Percentiles rank a stretch among this genome's conserved stretches.
phyloP scores from a whole-genome alignment of 2,797 vertebrate species.

The Sarcophilus harrisii region DNA sequence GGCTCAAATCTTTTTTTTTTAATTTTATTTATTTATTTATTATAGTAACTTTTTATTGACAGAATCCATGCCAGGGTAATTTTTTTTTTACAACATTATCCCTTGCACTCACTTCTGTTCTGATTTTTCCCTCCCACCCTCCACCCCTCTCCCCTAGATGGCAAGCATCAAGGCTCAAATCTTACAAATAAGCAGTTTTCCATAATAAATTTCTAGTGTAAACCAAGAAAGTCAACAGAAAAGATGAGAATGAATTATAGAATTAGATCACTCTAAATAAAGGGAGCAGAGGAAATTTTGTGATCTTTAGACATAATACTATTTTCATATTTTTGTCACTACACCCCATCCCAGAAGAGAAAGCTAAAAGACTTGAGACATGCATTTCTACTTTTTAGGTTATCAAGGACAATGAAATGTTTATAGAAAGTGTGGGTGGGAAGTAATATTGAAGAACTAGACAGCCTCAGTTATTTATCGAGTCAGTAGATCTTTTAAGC shows the following conservation, averaged over 20 bases:
- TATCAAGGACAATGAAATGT: neutral
- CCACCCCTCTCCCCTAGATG: no score
- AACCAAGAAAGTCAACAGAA: neutral
- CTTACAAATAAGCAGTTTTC: neutral
- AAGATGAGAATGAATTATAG: neutral
- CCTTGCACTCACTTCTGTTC: no score
- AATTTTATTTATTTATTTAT: no score
- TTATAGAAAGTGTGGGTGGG: neutral
- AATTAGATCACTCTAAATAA: neutral
- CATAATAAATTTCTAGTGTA: neutral
- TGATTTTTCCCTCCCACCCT: no score
- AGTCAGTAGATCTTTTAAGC: neutral
- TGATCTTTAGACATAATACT: neutral
- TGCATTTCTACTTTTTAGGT: neutral
- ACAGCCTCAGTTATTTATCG: neutral
- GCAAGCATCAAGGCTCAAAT: neutral
- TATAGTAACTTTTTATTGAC: no score
- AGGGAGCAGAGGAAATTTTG: neutral
- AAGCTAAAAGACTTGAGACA: no score
- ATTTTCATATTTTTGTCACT: no score
- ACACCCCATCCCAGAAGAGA: no score
- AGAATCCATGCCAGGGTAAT: no score
- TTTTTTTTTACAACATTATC: no score
- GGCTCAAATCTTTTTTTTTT: neutral
- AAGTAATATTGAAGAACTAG: neutral